These are phyloP conservation scores for Danio albolineatus DNA, from an alignment of 2,797 vertebrate genomes.

Conservation along the genomic window DNA sequence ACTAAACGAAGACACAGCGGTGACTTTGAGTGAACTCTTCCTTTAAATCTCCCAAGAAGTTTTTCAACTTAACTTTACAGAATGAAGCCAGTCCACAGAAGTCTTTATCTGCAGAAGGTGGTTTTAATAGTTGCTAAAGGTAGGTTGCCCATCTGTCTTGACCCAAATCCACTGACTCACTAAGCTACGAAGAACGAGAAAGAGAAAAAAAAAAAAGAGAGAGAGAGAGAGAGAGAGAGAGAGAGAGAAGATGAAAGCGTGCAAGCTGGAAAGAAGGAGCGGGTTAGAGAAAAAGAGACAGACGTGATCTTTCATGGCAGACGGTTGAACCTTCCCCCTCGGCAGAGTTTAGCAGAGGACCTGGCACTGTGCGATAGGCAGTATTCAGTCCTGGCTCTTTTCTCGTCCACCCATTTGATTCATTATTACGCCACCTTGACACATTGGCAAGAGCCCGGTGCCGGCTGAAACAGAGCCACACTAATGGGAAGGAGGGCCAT, in stretches of 20 bases:
- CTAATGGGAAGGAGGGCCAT: slow-evolving; percentile 49
- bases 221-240: neutral
- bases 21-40: neutral
- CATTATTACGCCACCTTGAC: slow-evolving; percentile 65
- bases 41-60: slow-evolving; percentile 40
- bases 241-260: slow-evolving; percentile 32
- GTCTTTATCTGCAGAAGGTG: slow-evolving; percentile 70
- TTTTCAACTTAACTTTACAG: slow-evolving; percentile 63
- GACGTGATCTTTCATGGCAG: slow-evolving; percentile 60
- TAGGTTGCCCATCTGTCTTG: slow-evolving; percentile 69
- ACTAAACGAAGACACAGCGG: neutral
- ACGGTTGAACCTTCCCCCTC: slow-evolving; percentile 66
- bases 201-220: slow-evolving; percentile 28
- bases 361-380: slow-evolving; percentile 60
- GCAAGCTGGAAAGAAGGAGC: slow-evolving; percentile 23
- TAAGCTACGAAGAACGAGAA: slow-evolving; percentile 51
- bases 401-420: slow-evolving; percentile 65
- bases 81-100: slow-evolving; percentile 70
- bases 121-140: slow-evolving; percentile 76
- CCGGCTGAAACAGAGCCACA: slow-evolving; percentile 48
- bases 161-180: slow-evolving; percentile 70
- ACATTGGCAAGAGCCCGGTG: slow-evolving; percentile 57
- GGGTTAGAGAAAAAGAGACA: slow-evolving; percentile 48
- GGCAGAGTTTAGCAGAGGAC: slow-evolving; percentile 66
- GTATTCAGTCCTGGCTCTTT: slow-evolving; percentile 60